Percentiles rank a stretch among this genome's conserved stretches.
These are phyloP conservation scores for Cephus nigrinus DNA, from an alignment of 2,888 invertebrate species.

Conservation along the genomic window DNA sequence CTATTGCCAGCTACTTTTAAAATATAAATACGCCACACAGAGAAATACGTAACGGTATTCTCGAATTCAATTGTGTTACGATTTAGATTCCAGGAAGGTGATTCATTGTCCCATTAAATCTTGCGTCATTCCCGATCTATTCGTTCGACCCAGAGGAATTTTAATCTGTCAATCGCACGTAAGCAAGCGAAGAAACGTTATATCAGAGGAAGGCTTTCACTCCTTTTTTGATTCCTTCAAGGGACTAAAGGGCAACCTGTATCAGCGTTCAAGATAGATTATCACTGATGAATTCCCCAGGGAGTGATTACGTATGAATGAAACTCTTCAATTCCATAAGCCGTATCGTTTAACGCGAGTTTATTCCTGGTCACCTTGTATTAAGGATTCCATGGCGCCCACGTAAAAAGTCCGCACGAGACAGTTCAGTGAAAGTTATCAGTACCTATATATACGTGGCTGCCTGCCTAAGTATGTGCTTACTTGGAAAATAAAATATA, in stretches of 20 bases:
- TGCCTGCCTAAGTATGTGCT: background rate
- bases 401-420: background rate
- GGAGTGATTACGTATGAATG: background rate
- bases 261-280: background rate
- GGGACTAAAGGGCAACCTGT: background rate
- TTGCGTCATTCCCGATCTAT: background rate
- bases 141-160: background rate
- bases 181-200: background rate
- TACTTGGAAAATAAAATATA: background rate
- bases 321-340: background rate
- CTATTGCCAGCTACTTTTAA: background rate
- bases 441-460: background rate
- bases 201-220: background rate
- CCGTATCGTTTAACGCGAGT: background rate
- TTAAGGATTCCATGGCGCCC: background rate
- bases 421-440: background rate
- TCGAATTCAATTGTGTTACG: background rate
- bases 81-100: background rate
- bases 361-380: background rate
- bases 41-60: background rate
- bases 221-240: background rate
- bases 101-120: background rate
- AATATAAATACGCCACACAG: background rate
- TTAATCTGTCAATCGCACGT: background rate
- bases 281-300: background rate